Evolutionary conservation across 2,797 vertebrate genomes (phyloP).

Genomic region (Onychomys arenicola): DNA sequence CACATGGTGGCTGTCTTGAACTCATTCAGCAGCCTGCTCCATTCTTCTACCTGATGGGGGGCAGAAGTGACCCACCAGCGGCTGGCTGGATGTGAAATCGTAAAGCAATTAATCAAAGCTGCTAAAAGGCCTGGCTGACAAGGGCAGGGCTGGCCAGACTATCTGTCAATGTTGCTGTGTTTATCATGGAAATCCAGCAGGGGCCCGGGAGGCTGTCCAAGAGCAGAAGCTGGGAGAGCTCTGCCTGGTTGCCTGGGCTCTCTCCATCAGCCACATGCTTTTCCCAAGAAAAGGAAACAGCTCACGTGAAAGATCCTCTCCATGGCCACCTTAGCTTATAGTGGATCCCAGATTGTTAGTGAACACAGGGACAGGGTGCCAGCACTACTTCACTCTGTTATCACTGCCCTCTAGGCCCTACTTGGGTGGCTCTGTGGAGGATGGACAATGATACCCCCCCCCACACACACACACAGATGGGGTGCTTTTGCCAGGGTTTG

Average conservation of each 20-base stretch:
- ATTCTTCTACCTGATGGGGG: conserved; percentile 88
- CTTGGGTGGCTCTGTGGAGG: background rate
- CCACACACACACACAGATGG: background rate
- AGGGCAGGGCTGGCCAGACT: conserved; percentile 90
- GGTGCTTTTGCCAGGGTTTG: background rate
- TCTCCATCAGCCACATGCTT: conserved; percentile 41
- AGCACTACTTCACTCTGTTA: rapidly evolving
- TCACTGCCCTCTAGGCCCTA: background rate
- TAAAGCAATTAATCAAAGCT: conserved; percentile 98
- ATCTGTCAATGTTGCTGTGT: conserved; percentile 91
- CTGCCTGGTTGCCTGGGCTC: conserved; percentile 89
- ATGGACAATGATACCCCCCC: background rate
- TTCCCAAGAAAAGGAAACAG: conserved; percentile 63
- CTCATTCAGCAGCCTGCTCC: conserved; percentile 84
- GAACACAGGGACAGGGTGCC: rapidly evolving
- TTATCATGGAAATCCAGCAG: conserved; percentile 97
- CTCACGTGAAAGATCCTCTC: background rate
- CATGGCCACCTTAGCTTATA: rapidly evolving
- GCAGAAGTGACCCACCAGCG: conserved; percentile 84
- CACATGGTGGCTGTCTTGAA: conserved; percentile 90
- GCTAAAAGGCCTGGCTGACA: conserved; percentile 95
- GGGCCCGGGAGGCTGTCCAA: conserved; percentile 82
- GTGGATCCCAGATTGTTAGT: background rate
- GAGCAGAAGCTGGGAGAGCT: conserved; percentile 51
- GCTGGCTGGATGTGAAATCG: conserved; percentile 93